phyloP scores from a whole-genome alignment of 2,797 vertebrate genomes.

The Catamblyrhynchus diadema region DNA sequence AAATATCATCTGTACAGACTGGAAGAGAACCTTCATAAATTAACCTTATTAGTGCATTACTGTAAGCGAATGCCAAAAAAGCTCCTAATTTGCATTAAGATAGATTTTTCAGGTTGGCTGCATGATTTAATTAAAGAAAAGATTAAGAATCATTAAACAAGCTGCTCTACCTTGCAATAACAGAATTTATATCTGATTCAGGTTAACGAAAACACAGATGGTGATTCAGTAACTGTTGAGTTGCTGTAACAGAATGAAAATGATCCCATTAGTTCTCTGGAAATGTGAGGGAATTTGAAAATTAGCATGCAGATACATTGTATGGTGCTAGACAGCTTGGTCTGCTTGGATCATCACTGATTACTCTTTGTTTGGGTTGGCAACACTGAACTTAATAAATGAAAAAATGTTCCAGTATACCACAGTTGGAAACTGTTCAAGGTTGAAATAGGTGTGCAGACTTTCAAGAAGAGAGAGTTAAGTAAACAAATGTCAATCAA shows the following conservation, averaged over 20 bases:
- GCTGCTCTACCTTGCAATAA: conserved; percentile 99
- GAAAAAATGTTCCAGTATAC: conserved; percentile 85
- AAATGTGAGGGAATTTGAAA: conserved; percentile 91
- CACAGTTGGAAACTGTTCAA: conserved; percentile 86
- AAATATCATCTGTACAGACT: conserved; percentile 98
- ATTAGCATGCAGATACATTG: conserved; percentile 90
- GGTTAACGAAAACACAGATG: conserved; percentile 99
- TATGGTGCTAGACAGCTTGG: conserved; percentile 82
- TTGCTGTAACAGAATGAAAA: conserved; percentile 98
- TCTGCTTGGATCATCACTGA: conserved; percentile 84
- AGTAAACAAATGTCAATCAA: conserved; percentile 84
- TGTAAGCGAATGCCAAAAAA: conserved; percentile 99
- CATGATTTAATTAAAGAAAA: conserved; percentile 99
- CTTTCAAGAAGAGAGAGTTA: conserved; percentile 83
- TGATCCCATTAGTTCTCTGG: conserved; percentile 97
- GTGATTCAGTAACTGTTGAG: conserved; percentile 99
- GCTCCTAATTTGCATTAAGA: conserved; percentile 99
- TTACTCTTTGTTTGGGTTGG: conserved; percentile 86
- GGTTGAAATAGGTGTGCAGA: conserved; percentile 85
- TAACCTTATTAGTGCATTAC: conserved; percentile 99
- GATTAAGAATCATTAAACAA: conserved; percentile 99
- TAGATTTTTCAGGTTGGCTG: conserved; percentile 99
- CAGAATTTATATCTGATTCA: conserved; percentile 99
- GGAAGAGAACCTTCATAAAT: conserved; percentile 99
- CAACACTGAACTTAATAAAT: conserved; percentile 84